Evolutionary conservation across 2,113 vertebrate species (phyloP).

Genomic region (Psilopogon haemacephalus): DNA sequence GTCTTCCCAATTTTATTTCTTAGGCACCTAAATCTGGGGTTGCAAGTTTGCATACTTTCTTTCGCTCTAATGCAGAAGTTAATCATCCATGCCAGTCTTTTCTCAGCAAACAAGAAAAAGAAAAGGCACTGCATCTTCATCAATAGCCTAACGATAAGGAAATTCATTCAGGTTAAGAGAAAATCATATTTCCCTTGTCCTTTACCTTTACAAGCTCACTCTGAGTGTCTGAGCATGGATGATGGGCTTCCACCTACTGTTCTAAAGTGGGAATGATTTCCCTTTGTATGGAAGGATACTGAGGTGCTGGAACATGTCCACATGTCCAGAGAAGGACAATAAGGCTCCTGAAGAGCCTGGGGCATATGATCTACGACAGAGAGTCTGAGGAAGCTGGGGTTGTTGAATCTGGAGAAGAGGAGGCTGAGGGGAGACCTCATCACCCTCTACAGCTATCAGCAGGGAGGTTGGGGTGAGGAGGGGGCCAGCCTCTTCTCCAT

Average conservation of each 20-base stretch:
- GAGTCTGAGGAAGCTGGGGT: no score
- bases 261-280: not conserved
- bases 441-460: no score
- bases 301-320: no score
- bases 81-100: not conserved
- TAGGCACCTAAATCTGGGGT: not conserved
- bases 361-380: no score
- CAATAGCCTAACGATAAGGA: not conserved
- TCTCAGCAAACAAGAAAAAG: not conserved
- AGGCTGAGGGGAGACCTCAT: no score
- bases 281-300: not conserved
- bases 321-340: no score
- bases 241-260: not conserved
- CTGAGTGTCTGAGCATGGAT: not conserved
- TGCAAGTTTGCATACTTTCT: not conserved
- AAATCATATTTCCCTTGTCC: not conserved
- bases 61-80: not conserved
- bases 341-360: no score
- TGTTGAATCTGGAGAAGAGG: no score
- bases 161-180: not conserved
- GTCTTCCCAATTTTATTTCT: not conserved
- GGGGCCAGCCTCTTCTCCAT: no score
- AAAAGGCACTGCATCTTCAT: not conserved
- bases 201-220: not conserved
- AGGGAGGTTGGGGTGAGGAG: no score